phyloP scores from a whole-genome alignment of 2,888 invertebrate species.

The Deroplatys truncata region DNA sequence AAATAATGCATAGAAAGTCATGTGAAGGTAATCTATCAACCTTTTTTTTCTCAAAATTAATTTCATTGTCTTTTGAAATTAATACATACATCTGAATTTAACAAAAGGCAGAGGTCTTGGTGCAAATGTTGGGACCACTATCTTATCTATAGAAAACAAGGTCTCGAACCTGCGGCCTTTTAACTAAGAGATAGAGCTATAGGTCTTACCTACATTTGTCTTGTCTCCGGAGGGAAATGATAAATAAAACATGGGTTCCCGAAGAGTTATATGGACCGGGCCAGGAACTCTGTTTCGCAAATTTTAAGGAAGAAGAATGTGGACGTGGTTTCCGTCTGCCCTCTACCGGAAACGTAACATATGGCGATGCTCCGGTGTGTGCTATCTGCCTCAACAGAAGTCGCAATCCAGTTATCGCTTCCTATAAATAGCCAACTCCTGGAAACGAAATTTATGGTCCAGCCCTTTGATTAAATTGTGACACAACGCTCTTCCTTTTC shows the following conservation, averaged over 20 bases:
- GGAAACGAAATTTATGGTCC: background rate
- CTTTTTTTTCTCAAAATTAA: too few relatives aligned
- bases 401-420: background rate
- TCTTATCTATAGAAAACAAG: background rate
- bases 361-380: background rate
- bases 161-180: background rate
- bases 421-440: background rate
- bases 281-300: background rate
- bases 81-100: too few relatives aligned
- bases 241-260: background rate
- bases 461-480: conserved; percentile 2
- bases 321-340: background rate
- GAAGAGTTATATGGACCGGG: background rate
- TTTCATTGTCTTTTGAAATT: too few relatives aligned
- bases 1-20: too few relatives aligned
- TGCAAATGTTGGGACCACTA: too few relatives aligned
- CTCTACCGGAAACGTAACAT: background rate
- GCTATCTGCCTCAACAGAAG: background rate
- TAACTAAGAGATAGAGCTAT: background rate
- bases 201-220: background rate
- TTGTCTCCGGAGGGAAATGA: background rate
- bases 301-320: background rate
- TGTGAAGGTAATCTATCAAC: too few relatives aligned
- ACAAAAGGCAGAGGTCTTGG: too few relatives aligned
- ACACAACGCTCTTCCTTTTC: background rate